Evolutionary conservation across 2,113 vertebrate species (phyloP).

Genomic region (Ibidorhyncha struthersii): DNA sequence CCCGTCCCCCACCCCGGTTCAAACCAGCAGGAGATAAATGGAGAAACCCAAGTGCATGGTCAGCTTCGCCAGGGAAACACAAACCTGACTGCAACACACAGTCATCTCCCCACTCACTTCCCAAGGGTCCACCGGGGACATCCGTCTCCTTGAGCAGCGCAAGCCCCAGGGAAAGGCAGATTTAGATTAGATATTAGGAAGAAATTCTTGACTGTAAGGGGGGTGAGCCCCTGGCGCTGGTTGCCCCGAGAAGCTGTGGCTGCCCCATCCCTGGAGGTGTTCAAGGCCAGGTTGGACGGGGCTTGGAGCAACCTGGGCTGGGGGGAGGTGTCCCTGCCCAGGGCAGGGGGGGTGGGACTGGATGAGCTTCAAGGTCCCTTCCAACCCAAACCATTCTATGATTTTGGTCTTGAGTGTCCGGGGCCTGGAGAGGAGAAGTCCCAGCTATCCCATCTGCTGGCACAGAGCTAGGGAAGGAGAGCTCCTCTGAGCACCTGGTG

Average conservation of each 20-base stretch:
- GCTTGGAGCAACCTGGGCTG: no score
- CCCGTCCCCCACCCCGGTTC: rapidly evolving
- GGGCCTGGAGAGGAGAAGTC: neutral
- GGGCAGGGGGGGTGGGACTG: no score
- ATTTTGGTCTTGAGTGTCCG: rapidly evolving
- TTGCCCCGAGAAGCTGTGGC: no score
- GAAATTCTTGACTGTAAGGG: no score
- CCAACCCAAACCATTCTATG: no score
- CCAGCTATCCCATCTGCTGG: neutral
- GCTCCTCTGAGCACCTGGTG: neutral
- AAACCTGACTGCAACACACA: neutral
- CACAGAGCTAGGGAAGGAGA: neutral
- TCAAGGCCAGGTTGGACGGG: no score
- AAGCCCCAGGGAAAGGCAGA: neutral
- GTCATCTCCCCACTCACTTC: neutral
- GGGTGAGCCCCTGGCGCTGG: no score
- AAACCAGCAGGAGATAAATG: neutral
- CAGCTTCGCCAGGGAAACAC: neutral
- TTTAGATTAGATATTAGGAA: no score
- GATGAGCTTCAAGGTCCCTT: no score
- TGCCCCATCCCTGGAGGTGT: no score
- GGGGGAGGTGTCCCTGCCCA: no score
- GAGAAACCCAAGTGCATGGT: neutral
- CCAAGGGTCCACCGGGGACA: neutral
- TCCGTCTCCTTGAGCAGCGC: neutral